phyloP scores from a whole-genome alignment of 2,797 vertebrate species.

The Notoglanidium macrostoma region DNA sequence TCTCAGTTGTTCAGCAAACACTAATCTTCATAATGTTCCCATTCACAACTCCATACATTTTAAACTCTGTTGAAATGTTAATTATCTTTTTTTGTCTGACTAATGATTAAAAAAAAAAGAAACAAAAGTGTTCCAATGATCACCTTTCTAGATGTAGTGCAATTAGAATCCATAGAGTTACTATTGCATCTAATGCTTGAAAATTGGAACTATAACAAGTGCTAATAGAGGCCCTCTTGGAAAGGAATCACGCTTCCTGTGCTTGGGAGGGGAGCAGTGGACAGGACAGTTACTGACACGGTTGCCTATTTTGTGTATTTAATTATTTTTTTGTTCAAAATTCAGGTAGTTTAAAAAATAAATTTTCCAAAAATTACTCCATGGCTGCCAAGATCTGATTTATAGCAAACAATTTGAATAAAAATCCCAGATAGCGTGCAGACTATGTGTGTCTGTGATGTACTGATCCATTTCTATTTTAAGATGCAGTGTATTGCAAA shows the following conservation, averaged over 20 bases:
- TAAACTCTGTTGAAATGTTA: not conserved
- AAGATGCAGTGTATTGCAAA: not conserved
- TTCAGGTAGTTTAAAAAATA: not conserved
- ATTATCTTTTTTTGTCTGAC: not conserved
- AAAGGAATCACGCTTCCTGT: not conserved
- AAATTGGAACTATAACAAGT: not conserved
- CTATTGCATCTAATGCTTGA: not conserved
- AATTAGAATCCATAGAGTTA: not conserved
- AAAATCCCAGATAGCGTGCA: not conserved
- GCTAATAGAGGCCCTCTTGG: not conserved
- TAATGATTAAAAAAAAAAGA: not conserved
- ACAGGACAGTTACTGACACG: not conserved
- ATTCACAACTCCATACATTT: not conserved
- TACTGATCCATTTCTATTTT: not conserved
- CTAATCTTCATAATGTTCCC: not conserved
- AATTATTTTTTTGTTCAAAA: not conserved
- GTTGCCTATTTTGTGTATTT: not conserved
- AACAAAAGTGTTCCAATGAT: not conserved
- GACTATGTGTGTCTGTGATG: not conserved
- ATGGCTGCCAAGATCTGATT: not conserved
- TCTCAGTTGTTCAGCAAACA: not conserved
- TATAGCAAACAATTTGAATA: not conserved
- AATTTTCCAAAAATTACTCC: not conserved
- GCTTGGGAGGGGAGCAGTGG: not conserved
- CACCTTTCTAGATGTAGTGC: not conserved